Evolutionary conservation across 2,113 vertebrate genomes (phyloP).

Genomic region (Scatophagus argus): DNA sequence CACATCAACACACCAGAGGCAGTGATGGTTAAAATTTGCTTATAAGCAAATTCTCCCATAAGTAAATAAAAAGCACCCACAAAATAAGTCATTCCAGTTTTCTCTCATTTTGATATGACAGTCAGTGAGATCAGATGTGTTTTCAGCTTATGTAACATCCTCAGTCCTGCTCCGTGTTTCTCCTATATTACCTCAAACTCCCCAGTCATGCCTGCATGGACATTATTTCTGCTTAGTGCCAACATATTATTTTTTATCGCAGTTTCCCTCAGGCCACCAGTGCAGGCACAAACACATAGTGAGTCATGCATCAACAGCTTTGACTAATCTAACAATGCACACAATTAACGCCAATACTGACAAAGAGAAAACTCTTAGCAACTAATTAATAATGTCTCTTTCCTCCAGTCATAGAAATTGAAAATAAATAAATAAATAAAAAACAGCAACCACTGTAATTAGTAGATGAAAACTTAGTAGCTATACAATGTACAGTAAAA

Average conservation of each 20-base stretch:
- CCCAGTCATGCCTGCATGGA: not conserved
- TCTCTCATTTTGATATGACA: too few species aligned
- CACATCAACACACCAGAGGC: too few species aligned
- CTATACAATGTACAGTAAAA: not conserved
- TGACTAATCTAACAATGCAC: constrained; percentile 2
- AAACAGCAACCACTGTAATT: not conserved
- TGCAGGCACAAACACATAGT: not conserved
- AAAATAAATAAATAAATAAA: not conserved
- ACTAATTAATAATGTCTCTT: not conserved
- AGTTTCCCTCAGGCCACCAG: constrained; percentile 1
- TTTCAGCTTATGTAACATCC: constrained; percentile 24
- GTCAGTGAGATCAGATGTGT: not conserved
- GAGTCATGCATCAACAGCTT: not conserved
- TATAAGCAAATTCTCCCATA: not conserved
- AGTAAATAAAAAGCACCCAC: too few species aligned
- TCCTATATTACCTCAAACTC: not conserved
- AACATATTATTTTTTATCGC: constrained; percentile 23
- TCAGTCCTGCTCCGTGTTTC: constrained; percentile 4
- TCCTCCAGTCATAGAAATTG: not conserved
- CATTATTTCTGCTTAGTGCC: constrained; percentile 17
- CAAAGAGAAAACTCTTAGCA: not conserved
- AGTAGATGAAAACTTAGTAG: not conserved
- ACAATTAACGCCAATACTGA: not conserved
- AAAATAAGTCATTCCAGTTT: not conserved
- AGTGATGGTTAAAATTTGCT: not conserved